Conservation (phyloP, 2,888 invertebrate genomes). For the Sphinx pinastri region DNA sequence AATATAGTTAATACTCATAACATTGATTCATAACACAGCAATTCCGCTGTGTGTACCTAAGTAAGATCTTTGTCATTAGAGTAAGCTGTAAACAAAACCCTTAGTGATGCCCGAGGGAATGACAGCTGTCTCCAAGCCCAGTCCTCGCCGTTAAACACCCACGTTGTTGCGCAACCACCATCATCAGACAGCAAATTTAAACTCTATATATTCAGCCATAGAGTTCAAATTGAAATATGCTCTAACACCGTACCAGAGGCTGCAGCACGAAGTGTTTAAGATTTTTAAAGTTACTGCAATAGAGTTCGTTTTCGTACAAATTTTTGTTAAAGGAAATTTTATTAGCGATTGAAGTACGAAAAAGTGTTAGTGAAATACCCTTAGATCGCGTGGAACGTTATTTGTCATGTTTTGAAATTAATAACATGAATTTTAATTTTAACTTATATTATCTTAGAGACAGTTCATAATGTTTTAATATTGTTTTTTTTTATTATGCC, state of each 20-base stretch:
- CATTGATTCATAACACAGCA: slow-evolving; percentile 37
- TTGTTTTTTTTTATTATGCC: too few species aligned
- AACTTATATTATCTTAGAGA: background rate
- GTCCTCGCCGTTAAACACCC: slow-evolving; percentile 73
- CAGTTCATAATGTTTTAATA: too few species aligned
- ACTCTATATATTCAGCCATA: slow-evolving; percentile 33
- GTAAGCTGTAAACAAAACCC: slow-evolving; percentile 77
- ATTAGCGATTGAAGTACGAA: slow-evolving; percentile 58
- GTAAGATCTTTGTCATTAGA: slow-evolving; percentile 71
- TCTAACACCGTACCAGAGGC: slow-evolving; percentile 36
- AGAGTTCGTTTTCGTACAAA: slow-evolving; percentile 45
- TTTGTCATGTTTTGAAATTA: slow-evolving; percentile 26
- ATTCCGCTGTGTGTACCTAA: slow-evolving; percentile 38
- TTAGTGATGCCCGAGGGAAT: slow-evolving; percentile 69
- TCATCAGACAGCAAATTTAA: slow-evolving; percentile 40
- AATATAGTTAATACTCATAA: slow-evolving; percentile 19
- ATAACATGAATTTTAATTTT: background rate
- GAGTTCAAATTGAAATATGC: slow-evolving; percentile 31
- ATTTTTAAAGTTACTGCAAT: slow-evolving; percentile 41
- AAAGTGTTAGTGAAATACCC: slow-evolving; percentile 53
- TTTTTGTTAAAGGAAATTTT: slow-evolving; percentile 63
- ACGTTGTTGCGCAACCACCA: slow-evolving; percentile 57
- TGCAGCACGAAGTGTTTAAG: slow-evolving; percentile 33
- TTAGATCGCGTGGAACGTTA: slow-evolving; percentile 39
- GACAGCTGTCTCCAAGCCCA: slow-evolving; percentile 81